Base-by-base conservation (phyloP, 1,140 invertebrate species). In the Thaumatotibia leucotreta region DNA sequence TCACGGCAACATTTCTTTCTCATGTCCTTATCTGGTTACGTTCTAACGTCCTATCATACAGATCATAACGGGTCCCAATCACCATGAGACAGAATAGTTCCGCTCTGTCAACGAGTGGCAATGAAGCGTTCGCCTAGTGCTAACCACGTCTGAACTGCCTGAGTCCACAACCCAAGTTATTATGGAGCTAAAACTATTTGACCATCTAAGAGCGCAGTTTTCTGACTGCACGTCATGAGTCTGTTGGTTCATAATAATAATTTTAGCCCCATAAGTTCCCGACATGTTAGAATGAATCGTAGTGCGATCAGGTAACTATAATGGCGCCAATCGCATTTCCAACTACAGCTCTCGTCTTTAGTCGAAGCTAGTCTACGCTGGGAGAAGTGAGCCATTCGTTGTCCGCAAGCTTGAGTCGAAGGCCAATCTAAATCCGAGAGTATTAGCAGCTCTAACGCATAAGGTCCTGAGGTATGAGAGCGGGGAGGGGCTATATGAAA, bases 21-120 rank as follows among this genome's bases (percentile, higher is more conserved):
- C 80, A 82, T 84, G 76, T 68, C 65, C 61, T 63, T 32, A 63
- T 49, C 6, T 63, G 33, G 24, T 8, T 63, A 14, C 14, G 70
- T 50, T 27, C 69, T 76, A 76, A 72, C 62, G 27, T 68, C 70
- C 75, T 83, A 84, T 87, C 79, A 80, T 76, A 85, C 78, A 80
- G 77, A 72, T 87, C 75, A 81, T 76, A 74, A 79, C 79, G 74
- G 80, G 80, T 88, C 83, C 85, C 85, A 79, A 79, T 70, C 82
- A 82, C 76, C 81, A 84, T 86, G 83, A 89, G 85, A 86, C 74
- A 83, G 83, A 86, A 79, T 58, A 82, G 85, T 81, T 79, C 77
- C 77, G 80, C 82, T 80, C 82, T 77, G 69, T 84, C 77, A 86
- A 85, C 82, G 76, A 86, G 78, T 81, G 80, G 76, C 78, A 72